Evolutionary conservation across 2,113 vertebrate genomes (phyloP).

Genomic region (Myotis yumanensis): DNA sequence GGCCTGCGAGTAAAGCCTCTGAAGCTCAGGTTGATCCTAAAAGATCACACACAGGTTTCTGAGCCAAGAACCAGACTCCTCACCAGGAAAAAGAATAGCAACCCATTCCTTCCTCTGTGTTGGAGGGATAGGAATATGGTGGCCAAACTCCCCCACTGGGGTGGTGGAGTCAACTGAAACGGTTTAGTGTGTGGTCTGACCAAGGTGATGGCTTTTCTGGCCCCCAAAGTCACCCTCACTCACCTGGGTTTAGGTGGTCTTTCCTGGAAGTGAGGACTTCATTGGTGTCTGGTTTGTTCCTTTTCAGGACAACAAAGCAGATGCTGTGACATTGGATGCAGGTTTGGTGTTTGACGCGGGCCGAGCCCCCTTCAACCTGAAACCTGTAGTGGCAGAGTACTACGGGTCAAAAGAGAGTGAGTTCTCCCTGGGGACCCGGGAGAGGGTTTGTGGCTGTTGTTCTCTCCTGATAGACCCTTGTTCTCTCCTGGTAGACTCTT

Average conservation of each 20-base stretch:
- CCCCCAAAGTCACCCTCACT: not conserved
- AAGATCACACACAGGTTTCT: not conserved
- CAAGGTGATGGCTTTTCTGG: not conserved
- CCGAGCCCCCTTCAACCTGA: conserved; percentile 85
- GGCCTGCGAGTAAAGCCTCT: not conserved
- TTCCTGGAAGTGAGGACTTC: not conserved
- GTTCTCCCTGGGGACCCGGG: not conserved
- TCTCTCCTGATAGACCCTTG: not conserved
- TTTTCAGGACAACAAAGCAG: conserved; percentile 84
- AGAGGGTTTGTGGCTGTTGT: not conserved
- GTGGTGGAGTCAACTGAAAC: not conserved
- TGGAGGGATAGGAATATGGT: not conserved
- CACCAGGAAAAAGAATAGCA: not conserved
- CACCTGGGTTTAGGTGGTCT: not conserved
- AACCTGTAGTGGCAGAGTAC: conserved; percentile 89
- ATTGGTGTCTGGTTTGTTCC: not conserved
- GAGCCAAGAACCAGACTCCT: not conserved
- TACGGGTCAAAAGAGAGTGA: conserved; percentile 81
- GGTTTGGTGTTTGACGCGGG: conserved; percentile 88
- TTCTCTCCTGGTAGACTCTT: not conserved
- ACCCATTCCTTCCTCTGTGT: not conserved
- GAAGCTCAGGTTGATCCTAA: not conserved
- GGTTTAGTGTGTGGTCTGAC: not conserved
- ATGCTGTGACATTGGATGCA: conserved; percentile 90
- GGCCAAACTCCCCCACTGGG: not conserved